A percentile compares a stretch with the other conserved stretches of the same genome.
phyloP scores from a whole-genome alignment of 2,113 vertebrate genomes.

The Pandion haliaetus region DNA sequence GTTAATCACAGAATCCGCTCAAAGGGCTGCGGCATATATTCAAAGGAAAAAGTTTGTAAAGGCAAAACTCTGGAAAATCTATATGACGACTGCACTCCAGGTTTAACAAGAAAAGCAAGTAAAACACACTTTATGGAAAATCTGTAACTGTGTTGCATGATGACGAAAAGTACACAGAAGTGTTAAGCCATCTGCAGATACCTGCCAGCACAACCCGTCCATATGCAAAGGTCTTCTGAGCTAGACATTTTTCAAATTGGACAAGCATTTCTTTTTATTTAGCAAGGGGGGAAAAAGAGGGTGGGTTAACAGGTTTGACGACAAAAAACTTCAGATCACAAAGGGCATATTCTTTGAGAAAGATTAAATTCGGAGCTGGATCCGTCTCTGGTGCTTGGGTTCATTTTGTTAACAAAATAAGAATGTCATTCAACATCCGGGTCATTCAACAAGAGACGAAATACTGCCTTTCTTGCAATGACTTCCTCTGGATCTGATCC shows the following conservation, averaged over 20 bases:
- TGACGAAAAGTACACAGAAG: background rate
- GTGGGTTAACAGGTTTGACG: background rate
- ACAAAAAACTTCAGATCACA: background rate
- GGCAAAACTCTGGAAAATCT: background rate
- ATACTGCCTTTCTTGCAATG: background rate
- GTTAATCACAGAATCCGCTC: background rate
- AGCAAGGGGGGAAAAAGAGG: background rate
- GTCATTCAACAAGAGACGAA: background rate
- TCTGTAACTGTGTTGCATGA: background rate
- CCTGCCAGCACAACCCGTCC: background rate
- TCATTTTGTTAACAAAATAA: background rate
- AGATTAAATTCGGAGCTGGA: background rate
- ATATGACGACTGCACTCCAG: background rate
- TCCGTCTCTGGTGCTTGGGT: background rate
- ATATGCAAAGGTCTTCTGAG: background rate
- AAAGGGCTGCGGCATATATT: background rate
- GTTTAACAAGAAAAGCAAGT: background rate
- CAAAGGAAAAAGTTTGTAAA: background rate
- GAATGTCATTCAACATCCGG: background rate
- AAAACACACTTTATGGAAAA: background rate
- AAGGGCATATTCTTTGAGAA: background rate
- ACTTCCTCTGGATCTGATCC: background rate
- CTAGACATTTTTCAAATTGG: background rate
- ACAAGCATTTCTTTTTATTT: background rate
- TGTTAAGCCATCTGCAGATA: background rate